A percentile compares a stretch with the other conserved stretches of the same genome.
Conservation (phyloP, 1,140 invertebrate genomes). For the Euglossa dilemma region DNA sequence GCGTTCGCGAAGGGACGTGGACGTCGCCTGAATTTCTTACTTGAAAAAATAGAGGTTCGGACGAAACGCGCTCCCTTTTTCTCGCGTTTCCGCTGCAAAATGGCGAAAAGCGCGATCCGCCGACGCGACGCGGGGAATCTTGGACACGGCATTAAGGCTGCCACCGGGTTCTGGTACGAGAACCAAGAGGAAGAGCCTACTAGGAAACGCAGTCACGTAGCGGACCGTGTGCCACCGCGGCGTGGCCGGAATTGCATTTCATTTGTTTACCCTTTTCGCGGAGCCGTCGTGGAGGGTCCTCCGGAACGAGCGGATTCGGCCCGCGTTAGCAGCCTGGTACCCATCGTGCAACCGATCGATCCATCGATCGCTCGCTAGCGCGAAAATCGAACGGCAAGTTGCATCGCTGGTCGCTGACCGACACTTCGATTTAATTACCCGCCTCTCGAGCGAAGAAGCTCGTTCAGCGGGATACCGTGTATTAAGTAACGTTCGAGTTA, state of each 20-base stretch:
- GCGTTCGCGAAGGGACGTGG: too few species aligned
- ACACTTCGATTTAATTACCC: slow-evolving; percentile 24
- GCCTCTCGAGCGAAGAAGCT: not conserved
- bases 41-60: too few species aligned
- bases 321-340: not conserved
- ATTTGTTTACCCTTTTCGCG: slow-evolving; percentile 52
- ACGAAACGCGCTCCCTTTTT: not conserved
- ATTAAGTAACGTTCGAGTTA: not conserved
- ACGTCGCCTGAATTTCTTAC: too few species aligned
- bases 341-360: not conserved
- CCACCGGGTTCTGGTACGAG: not conserved
- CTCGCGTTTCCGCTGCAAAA: not conserved
- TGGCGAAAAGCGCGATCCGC: not conserved
- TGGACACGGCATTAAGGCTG: slow-evolving; percentile 29
- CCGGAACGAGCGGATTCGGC: not conserved
- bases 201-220: slow-evolving; percentile 50
- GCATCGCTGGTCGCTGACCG: not conserved
- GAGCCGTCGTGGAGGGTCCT: not conserved
- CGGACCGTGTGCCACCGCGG: not conserved
- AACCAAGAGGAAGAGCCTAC: not conserved
- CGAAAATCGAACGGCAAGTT: slow-evolving; percentile 6
- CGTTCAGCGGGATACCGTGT: not conserved
- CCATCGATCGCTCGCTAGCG: not conserved
- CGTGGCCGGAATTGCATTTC: slow-evolving; percentile 47
- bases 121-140: not conserved